Base-by-base conservation (phyloP, 2,797 vertebrate genomes). In the Chlorospingus flavigularis region DNA sequence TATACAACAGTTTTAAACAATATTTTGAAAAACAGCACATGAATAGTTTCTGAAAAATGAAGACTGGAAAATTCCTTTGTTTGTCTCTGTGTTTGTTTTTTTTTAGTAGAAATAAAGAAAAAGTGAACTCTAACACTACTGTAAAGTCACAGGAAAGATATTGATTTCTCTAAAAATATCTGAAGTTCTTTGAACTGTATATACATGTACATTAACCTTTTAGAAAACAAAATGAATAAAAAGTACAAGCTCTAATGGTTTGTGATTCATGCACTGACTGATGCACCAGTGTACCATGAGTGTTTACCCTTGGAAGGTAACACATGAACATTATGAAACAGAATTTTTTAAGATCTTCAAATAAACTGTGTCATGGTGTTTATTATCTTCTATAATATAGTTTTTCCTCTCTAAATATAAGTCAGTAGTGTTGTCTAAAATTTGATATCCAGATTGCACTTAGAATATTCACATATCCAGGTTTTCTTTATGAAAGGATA, bases 121-220 rank as follows among this genome's bases (percentile, higher is more conserved):
- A 92, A 48, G 17, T 91, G 81, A 93, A 80, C 65, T 55, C 35
- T 82, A 75, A 57, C 72, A 58, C 11, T 55, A 19, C 75, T 86
- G 73, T 83, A 45, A 94, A 90, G 62, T 87, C 48, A 39, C 81
- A 86, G 82, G 68, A 48, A 96, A 83, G 57, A 75, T 96, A 96
- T 91, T 92, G 95, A 97, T 95, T 96, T 94, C 54, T 92, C 95
- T 96, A 96, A 97, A 97, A 96, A 96, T 96, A 94, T 26, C 94
- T 62, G 7, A 83, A 94, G 81, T 96, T 94, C 89, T 86, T 88
- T 96, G 95, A 95, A 94, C 94, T 95, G 89, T 90, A 71, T 86
- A 58, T 92, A 58, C 77, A 62, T 66, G 81, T 77, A 91, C 95
- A 53, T 83, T 88, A 93, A 96, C 95, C 91, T 95, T 92, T 83